Base-by-base conservation (phyloP, 2,888 invertebrate species). In the Carcina quercana region DNA sequence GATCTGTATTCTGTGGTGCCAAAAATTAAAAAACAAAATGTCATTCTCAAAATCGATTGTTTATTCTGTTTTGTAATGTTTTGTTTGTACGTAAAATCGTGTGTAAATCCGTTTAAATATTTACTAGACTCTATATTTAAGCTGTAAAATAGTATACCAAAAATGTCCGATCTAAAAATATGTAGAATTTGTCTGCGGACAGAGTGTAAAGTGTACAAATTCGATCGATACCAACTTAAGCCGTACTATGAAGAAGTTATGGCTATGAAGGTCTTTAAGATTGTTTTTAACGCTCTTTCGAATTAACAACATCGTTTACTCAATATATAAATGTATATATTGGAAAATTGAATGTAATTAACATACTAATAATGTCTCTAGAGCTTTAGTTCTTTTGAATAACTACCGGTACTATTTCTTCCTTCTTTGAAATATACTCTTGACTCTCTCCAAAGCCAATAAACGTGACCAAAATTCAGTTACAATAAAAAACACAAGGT, bases 221-320 rank as follows among this genome's bases (percentile, higher is more conserved):
- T 52, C 27, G 49, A 67, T 45, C 54, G 46, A 39, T 69, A 50
- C 45, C 57, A 67, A 29, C 47, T 78, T 3, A 65, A 68, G 47
- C 53, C 53, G 2, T 69, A 62, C 48, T 75, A 76, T 40, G 74
- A 74, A 54, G 70, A 74, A 58, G 53, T 75, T 34, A 55, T 69
- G 53, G 57, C 58, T 4, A 40, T 53, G 38, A 66, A 63, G 47
- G 75, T 64, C n/a, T n/a, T n/a, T n/a, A n/a, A n/a, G n/a, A n/a
- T n/a, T n/a, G n/a, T n/a, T n/a, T n/a, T n/a, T n/a, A n/a, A n/a
- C n/a, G n/a, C n/a, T n/a, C n/a, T n/a, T n/a, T n/a, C n/a, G n/a
- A n/a, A n/a, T n/a, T n/a, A n/a, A n/a, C n/a, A n/a, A n/a, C n/a
- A n/a, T n/a, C n/a, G n/a, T n/a, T n/a, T n/a, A n/a, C n/a, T n/a